phyloP scores from a whole-genome alignment of 2,797 vertebrate species.

The Arnoldichthys spilopterus region DNA sequence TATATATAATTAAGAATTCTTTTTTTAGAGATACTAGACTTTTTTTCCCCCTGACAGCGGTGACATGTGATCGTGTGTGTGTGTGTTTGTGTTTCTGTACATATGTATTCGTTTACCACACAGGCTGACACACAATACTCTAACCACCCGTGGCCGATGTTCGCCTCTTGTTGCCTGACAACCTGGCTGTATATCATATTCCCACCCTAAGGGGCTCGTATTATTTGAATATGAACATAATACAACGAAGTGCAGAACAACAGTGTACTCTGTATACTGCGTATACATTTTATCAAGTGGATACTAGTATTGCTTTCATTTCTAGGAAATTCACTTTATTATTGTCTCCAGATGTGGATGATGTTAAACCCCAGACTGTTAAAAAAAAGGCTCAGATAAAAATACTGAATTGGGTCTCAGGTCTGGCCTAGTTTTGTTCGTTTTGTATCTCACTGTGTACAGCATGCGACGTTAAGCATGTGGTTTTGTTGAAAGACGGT shows the following conservation, averaged over 20 bases:
- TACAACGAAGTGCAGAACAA: not conserved
- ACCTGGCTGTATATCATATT: constrained; percentile 37
- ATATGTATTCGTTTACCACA: not conserved
- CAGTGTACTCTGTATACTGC: not conserved
- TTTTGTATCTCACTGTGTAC: not conserved
- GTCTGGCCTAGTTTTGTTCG: not conserved
- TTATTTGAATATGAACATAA: constrained; percentile 4
- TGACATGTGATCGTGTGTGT: too few species aligned
- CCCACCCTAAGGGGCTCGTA: constrained; percentile 7
- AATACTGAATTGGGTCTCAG: not conserved
- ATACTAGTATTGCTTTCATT: too few species aligned
- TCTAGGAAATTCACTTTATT: too few species aligned
- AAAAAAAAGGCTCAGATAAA: not conserved
- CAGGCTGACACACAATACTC: not conserved
- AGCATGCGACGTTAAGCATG: not conserved
- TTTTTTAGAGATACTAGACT: too few species aligned
- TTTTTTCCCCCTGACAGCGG: too few species aligned
- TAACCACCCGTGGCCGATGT: constrained; percentile 13
- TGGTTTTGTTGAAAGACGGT: too few species aligned
- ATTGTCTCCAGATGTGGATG: not conserved
- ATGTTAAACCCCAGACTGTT: not conserved
- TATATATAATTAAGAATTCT: too few species aligned
- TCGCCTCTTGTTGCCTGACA: constrained; percentile 55
- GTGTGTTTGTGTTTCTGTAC: not conserved
- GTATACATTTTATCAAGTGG: too few species aligned